These are phyloP conservation scores for Congeria kusceri DNA, from an alignment of 2,888 invertebrate species.

Conservation along the genomic window DNA sequence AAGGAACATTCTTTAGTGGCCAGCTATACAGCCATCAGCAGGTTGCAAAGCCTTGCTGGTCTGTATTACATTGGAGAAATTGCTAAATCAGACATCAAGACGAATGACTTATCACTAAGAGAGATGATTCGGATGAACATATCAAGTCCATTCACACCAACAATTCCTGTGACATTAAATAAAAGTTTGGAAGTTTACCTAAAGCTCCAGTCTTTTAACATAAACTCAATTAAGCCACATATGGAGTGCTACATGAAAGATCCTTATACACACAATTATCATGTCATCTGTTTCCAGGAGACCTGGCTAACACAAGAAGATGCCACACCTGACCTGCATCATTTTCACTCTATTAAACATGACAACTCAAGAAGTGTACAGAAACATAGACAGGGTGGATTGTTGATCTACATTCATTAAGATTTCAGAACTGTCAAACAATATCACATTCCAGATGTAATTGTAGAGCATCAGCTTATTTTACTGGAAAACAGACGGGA, in stretches of 20 bases:
- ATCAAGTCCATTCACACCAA: conserved; percentile 7
- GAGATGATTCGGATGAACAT: conserved; percentile 15
- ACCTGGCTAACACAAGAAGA: conserved; percentile 38
- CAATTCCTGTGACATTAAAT: conserved; percentile 13
- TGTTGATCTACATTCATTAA: conserved; percentile 17
- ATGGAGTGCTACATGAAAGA: conserved; percentile 3
- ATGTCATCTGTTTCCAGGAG: conserved; percentile 35
- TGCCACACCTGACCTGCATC: conserved; percentile 15
- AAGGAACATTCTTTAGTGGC: conserved; percentile 29
- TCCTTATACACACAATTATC: neutral
- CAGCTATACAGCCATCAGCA: conserved; percentile 32
- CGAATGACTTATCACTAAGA: conserved; percentile 11
- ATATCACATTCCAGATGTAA: conserved; percentile 15
- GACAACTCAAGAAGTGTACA: conserved; percentile 14
- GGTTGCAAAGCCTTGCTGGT: conserved; percentile 11
- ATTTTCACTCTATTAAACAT: conserved; percentile 8
- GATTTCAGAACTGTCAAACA: conserved; percentile 11
- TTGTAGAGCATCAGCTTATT: conserved; percentile 15
- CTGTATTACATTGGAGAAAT: conserved; percentile 16
- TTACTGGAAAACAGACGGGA: conserved; percentile 6
- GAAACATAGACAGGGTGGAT: conserved; percentile 22
- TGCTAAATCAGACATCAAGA: conserved; percentile 8
- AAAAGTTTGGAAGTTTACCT: conserved; percentile 9
- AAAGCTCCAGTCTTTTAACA: conserved; percentile 20
- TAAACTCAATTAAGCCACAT: conserved; percentile 30